Evolutionary conservation across 2,888 invertebrate genomes (phyloP), one percentile per base, ranked within the genome.

Genomic region (Hedychridium roseum): DNA sequence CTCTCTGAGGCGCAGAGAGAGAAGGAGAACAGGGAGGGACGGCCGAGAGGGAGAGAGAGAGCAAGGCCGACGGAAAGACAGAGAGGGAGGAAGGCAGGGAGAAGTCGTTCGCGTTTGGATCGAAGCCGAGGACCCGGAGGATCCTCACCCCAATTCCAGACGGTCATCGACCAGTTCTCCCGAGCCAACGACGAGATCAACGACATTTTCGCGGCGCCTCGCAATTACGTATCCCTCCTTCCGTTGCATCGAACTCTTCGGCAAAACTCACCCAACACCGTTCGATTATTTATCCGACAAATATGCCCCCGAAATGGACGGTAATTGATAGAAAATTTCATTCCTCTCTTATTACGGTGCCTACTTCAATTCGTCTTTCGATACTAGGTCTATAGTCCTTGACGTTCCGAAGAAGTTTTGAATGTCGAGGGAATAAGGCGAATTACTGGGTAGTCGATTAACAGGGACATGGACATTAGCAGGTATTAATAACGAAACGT

Each of bases 71-170:
- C n/a, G n/a, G n/a, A n/a, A n/a, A n/a, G n/a, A n/a, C n/a, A n/a
- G n/a, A n/a, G n/a, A n/a, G n/a, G n/a, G n/a, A n/a, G n/a, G n/a
- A n/a, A n/a, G n/a, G n/a, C n/a, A n/a, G n/a, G n/a, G n/a, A n/a
- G n/a, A n/a, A n/a, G n/a, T n/a, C n/a, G 23, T 14, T 53, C 54
- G 48, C 53, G 63, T 55, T 60, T 58, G 55, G 55, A 63, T 60
- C 63, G 60, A 63, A 63, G 57, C 53, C 57, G 63, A 58, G 54
- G 50, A 62, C 57, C 50, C 54, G 32, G 45, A 47, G 51, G 54
- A 56, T 31, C 32, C 23, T 41, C 41, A 26, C 23, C 18, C 32
- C 18, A 32, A 23, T 31, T 45, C 54, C 51, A 47, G 60, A 64
- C 64, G 60, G 47, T 55, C 53, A 49, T 38, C 57, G 64, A 60